Base-by-base conservation (phyloP, 2,888 invertebrate genomes). In the Orthosia gothica region DNA sequence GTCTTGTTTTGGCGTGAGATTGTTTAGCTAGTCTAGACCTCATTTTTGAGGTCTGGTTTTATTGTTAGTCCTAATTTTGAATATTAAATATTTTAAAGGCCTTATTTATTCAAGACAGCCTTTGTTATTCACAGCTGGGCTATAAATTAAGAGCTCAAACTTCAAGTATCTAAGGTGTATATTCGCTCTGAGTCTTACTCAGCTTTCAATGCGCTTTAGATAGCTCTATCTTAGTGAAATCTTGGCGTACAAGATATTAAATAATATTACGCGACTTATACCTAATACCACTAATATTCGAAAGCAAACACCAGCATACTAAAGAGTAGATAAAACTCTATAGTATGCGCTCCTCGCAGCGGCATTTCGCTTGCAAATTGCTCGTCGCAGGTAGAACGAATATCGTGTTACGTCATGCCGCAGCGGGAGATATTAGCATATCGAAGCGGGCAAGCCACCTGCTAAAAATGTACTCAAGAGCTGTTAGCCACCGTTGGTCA, bases 281-380 rank as follows among this genome's bases (percentile, higher is more conserved):
- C 12, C 16, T 61, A n/a, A 26, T 54, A 70, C 58, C 62, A 79
- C 65, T 80, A 26, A 67, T 71, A 71, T 65, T 61, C 49, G 45
- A 58, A 66, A 69, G 57, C 57, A 13, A 55, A 76, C 76, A 77
- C 45, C 74, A 63, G 65, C 68, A 74, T 80, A 83, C 78, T 80
- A 79, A 73, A 69, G 73, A 75, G 70, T 69, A 71, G 73, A 86
- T 84, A 85, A 86, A 88, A 83, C 69, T 86, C 67, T 81, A 84
- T 71, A 81, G 79, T 81, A 72, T 50, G 66, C 81, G 88, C 85
- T 85, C 84, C 83, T 80, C 79, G 89, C 88, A 93, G 92, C 80
- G 83, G 89, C 88, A 93, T 93, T 93, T 92, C 89, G 89, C 93
- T 93, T 93, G 93, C 93, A 93, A 94, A 93, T 93, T 92, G 92